phyloP scores from a whole-genome alignment of 2,888 invertebrate genomes.

The Cotesia congregata region DNA sequence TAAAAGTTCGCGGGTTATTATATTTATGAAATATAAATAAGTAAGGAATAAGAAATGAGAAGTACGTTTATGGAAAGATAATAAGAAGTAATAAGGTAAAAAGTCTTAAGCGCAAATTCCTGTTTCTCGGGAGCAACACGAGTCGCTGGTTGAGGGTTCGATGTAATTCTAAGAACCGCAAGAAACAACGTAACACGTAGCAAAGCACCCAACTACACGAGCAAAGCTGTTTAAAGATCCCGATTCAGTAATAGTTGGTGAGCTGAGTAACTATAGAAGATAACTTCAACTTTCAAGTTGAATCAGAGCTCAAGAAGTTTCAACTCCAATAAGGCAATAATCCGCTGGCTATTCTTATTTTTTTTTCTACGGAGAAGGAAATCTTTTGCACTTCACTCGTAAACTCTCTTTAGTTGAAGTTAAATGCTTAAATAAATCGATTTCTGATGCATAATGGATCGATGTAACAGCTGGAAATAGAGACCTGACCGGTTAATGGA shows the following conservation, averaged over 20 bases:
- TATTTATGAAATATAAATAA: background rate
- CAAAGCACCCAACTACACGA: slow-evolving; percentile 36
- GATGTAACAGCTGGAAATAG: no score
- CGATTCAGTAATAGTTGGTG: slow-evolving; percentile 47
- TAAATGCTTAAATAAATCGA: background rate
- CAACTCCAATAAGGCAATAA: slow-evolving; percentile 30
- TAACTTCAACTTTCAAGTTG: background rate
- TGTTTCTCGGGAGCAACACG: slow-evolving; percentile 55
- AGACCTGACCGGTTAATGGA: no score
- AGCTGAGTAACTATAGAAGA: background rate
- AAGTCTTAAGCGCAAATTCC: slow-evolving; percentile 59
- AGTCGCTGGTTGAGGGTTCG: slow-evolving; percentile 36
- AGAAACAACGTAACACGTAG: slow-evolving; percentile 53
- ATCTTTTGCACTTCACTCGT: background rate
- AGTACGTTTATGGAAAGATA: background rate
- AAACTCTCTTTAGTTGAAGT: background rate
- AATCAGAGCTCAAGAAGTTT: slow-evolving; percentile 5
- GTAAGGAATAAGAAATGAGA: background rate
- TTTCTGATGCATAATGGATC: no score
- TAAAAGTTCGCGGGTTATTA: background rate
- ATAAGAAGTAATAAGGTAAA: slow-evolving; percentile 21
- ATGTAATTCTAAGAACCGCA: slow-evolving; percentile 56
- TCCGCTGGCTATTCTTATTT: background rate
- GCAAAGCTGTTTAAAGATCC: slow-evolving; percentile 46
- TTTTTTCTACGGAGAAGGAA: background rate